These are phyloP conservation scores for Eubasilissa regina DNA, from an alignment of 1,140 invertebrate species.

Conservation along the genomic window DNA sequence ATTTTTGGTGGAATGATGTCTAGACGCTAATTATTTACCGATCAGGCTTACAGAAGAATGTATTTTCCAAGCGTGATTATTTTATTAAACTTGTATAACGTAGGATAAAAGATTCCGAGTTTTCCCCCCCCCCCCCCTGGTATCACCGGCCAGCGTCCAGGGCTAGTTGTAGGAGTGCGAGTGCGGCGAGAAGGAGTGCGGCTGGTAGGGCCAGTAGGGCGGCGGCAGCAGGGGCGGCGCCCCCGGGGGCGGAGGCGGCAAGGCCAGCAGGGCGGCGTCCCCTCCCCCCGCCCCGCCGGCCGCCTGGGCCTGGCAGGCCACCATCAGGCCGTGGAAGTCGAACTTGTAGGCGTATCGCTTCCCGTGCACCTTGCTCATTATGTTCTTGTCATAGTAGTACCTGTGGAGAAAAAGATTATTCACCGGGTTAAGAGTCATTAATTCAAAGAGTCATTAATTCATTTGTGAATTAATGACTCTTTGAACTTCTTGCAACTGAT, in stretches of 20 bases:
- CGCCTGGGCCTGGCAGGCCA: constrained; percentile 87
- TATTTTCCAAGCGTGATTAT: too few species aligned
- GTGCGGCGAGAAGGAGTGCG: constrained; percentile 52
- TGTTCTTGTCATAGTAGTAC: constrained; percentile 99
- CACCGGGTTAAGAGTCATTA: too few species aligned
- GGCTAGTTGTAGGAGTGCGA: constrained; percentile 54
- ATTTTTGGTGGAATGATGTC: too few species aligned
- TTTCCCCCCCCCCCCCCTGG: too few species aligned
- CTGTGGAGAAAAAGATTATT: constrained; percentile 71
- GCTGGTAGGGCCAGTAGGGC: constrained; percentile 59
- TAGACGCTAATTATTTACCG: too few species aligned
- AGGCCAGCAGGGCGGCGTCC: constrained; percentile 61
- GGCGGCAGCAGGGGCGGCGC: constrained; percentile 60
- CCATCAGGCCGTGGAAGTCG: constrained; percentile 89
- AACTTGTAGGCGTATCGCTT: constrained; percentile 95
- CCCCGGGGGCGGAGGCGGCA: constrained; percentile 59
- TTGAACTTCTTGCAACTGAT: too few species aligned
- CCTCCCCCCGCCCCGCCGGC: constrained; percentile 62
- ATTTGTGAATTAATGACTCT: too few species aligned
- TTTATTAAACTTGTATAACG: too few species aligned
- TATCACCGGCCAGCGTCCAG: too few species aligned
- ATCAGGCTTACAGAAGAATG: too few species aligned
- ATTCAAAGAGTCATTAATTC: too few species aligned
- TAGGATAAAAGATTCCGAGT: too few species aligned
- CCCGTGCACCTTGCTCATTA: constrained; percentile 94